phyloP scores from a whole-genome alignment of 2,888 invertebrate genomes.

The Morpho achilles region DNA sequence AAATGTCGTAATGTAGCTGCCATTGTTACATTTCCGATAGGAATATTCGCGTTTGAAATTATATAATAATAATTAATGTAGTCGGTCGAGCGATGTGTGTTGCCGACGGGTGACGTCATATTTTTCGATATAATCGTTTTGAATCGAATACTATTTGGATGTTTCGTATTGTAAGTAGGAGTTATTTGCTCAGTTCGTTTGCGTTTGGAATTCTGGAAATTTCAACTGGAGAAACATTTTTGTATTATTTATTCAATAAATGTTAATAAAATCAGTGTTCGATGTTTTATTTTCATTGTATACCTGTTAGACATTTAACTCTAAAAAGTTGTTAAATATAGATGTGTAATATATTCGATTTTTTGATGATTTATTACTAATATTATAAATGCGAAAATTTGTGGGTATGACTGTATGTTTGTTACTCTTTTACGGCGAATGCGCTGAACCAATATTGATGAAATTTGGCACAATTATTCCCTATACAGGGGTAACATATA shows the following conservation, averaged over 20 bases:
- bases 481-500: too few species aligned
- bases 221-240: slow-evolving; percentile 67
- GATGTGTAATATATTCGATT: too few species aligned
- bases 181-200: slow-evolving; percentile 68
- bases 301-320: neutral
- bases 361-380: too few species aligned
- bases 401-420: too few species aligned
- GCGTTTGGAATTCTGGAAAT: slow-evolving; percentile 59
- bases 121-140: slow-evolving; percentile 58
- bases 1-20: too few species aligned
- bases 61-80: neutral
- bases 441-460: too few species aligned
- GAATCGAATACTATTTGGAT: slow-evolving; percentile 44
- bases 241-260: slow-evolving; percentile 79
- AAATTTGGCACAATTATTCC: too few species aligned
- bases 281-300: neutral
- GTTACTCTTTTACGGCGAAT: too few species aligned
- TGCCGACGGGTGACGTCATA: slow-evolving; percentile 54
- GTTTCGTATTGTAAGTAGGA: slow-evolving; percentile 47
- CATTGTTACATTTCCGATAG: too few species aligned
- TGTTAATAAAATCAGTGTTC: slow-evolving; percentile 71
- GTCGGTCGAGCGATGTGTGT: slow-evolving; percentile 34
- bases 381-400: too few species aligned
- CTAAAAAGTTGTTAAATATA: too few species aligned
- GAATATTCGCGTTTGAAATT: neutral